Evolutionary conservation across 2,797 vertebrate species (phyloP).

Genomic region (Otolemur crassicaudatus): DNA sequence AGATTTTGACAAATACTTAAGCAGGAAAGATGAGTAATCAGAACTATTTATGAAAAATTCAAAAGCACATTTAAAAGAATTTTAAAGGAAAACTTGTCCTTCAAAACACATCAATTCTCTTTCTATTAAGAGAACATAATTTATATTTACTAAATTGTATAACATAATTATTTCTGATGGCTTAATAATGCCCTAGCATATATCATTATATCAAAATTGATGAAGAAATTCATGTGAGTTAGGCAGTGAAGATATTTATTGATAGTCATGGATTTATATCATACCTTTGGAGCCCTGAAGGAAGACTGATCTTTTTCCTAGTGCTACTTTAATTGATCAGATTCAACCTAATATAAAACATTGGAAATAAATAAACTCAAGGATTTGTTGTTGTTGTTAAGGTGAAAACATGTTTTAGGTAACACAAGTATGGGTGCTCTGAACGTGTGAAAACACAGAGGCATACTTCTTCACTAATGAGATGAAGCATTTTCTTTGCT

Average conservation of each 20-base stretch:
- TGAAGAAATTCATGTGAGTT: background rate
- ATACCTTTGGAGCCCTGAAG: constrained; percentile 49
- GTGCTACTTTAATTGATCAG: background rate
- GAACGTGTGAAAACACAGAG: background rate
- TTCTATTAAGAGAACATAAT: background rate
- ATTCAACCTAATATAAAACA: background rate
- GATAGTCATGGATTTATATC: background rate
- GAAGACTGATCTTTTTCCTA: background rate
- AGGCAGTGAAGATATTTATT: background rate
- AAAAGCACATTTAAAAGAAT: constrained; percentile 28
- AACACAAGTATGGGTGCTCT: background rate
- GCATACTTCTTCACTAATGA: background rate
- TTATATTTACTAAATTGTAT: background rate
- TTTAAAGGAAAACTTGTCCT: background rate
- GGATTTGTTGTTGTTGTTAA: background rate
- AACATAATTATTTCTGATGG: constrained; percentile 51
- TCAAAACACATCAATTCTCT: background rate
- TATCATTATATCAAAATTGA: constrained; percentile 57
- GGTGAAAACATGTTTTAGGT: background rate
- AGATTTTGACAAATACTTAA: constrained; percentile 27
- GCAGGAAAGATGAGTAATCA: constrained; percentile 1
- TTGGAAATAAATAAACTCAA: background rate
- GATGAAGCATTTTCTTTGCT: background rate
- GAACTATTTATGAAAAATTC: constrained; percentile 61
- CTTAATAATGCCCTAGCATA: constrained; percentile 24